Evolutionary conservation across 2,888 invertebrate species (phyloP), one percentile per base, ranked within the genome.

Genomic region (Mamestra brassicae): DNA sequence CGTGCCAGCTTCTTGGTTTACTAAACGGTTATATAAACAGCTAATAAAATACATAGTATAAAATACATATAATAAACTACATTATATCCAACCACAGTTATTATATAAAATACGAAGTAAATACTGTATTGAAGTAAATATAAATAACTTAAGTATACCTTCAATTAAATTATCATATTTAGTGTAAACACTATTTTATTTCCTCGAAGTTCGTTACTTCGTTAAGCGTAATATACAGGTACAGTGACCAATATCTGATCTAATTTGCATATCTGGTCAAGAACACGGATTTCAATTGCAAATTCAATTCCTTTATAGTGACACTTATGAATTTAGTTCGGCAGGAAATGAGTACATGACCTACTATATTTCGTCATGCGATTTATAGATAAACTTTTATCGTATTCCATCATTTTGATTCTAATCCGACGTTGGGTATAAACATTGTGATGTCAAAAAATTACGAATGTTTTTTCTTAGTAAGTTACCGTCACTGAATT

Each of bases 261-360:
- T 50, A 3, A 54, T 77, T 80, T 60, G 26, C 80, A 64, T 77
- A 34, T 13, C 36, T 64, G 58, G 54, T 80, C 76, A 77, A 77
- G 76, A 80, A 5, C 63, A 64, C 36, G 3, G 15, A 58, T 76
- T 71, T 61, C 34, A 78, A 79, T 58, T 78, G 13, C 10, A 62
- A 62, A 76, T 63, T 75, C 45, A 34, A 65, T 50, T 68, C 45
- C 1, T 68, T 3, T 4, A 52, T 8, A 45, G 8, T 8, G 2
- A 4, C 5, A 34, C 8, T 42, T 36, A 63, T 36, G 11, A 65
- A 50, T 58, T 13, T 42, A 8, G 7, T 6, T 13, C 7, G 13
- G 1, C 50, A 62, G 55, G 54, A 71, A 78, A 63, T 38, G 50
- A 58, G n/a, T 38, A 45, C n/a, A 8, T 79, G 71, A 70, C 55